Evolutionary conservation across 23 tunicate genomes (phyloP), one percentile per base, ranked within the genome.

Genomic region (Clavelina lepadiformis): DNA sequence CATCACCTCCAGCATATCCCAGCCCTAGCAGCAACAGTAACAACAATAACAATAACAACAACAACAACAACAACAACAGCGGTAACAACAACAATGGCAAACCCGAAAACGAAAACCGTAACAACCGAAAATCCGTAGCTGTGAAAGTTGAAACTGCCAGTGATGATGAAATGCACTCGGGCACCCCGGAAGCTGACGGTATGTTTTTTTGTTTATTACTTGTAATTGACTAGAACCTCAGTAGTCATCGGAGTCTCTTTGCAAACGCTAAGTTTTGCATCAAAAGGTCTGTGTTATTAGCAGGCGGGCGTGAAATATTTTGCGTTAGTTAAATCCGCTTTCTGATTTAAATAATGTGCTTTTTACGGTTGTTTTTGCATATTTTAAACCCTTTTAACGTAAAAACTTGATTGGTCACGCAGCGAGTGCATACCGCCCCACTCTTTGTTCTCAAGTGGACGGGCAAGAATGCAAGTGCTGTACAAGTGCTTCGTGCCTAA

Each of bases 81-180:
- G n/a, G 2, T 19, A 46, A 3, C 21, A 57, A 24, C 19, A 19
- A 6, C 56, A 57, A 66, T 2, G 29, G 27, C 3, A 13, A 31
- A 18, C 3, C 35, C 13, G 35, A 25, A 13, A 28, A 59, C 11
- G 8, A 27, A 4, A 46, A 46, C 29, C 56, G 19, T 35, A 63
- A 66, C 69, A 70, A 55, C 65, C 74, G 95, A 56, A 86, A 86
- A 47, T 78, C 95, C 2, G 22, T 86, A 1, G 95, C 95, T 11
- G 84, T 86, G 5, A 86, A 86, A 47, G 5, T 86, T 6, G 95
- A 86, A 66, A 36, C 95, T 13, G 46, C 28, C 63, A 77, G 46
- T 1, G 85, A 78, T 57, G 95, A 86, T 22, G 86, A 71, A 71
- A 47, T 67, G 64, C 55, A 58, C 50, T 3, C 50, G 3, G 25